Evolutionary conservation across 2,797 vertebrate genomes (phyloP).

Genomic region (Potorous gilbertii): DNA sequence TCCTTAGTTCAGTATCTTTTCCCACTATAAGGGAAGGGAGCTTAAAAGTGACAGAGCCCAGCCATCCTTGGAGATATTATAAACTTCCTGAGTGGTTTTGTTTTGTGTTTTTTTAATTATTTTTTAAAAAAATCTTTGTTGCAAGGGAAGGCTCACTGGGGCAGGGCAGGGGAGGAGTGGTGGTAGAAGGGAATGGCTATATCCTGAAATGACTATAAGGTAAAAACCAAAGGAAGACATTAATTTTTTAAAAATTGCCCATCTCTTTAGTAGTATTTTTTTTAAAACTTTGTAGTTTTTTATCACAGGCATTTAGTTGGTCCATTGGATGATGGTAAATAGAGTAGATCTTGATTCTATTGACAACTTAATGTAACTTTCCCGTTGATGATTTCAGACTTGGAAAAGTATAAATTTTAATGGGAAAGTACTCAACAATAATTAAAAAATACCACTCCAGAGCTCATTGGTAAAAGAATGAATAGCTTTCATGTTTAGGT

Average conservation of each 20-base stretch:
- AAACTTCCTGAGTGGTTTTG: background rate
- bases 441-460: background rate
- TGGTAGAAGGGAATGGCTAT: background rate
- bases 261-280: background rate
- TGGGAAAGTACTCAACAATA: background rate
- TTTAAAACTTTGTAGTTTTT: background rate
- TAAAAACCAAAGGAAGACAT: background rate
- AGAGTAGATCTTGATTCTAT: background rate
- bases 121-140: background rate
- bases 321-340: background rate
- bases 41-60: conserved; percentile 36
- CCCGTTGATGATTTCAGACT: background rate
- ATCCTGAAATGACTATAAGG: background rate
- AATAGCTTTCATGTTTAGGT: background rate
- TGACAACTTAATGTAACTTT: background rate
- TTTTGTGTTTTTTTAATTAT: background rate
- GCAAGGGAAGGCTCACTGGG: background rate
- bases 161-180: background rate
- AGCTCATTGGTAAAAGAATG: background rate
- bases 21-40: background rate
- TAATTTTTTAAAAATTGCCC: background rate
- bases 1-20: background rate
- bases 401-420: background rate
- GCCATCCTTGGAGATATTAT: background rate
- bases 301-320: background rate